A percentile compares a stretch with the other conserved stretches of the same genome.
phyloP scores from a whole-genome alignment of 2,113 vertebrate genomes.

The Coracopsis vasa region DNA sequence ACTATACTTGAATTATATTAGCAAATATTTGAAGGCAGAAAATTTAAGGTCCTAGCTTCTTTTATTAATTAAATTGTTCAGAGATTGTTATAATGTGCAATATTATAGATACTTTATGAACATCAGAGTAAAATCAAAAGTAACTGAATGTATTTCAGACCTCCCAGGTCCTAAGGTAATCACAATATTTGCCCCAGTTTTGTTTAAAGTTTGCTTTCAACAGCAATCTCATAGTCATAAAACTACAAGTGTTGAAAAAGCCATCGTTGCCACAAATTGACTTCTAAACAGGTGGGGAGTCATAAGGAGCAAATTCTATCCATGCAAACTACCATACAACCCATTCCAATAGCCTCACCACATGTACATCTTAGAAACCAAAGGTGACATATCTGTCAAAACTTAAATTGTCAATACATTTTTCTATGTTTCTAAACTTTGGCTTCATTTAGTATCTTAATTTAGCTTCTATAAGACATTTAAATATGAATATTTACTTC shows the following conservation, averaged over 20 bases:
- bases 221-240: background rate
- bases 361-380: background rate
- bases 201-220: background rate
- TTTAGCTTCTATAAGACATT: background rate
- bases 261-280: background rate
- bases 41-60: background rate
- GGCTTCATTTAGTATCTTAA: background rate
- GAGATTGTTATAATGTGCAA: background rate
- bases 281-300: background rate
- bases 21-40: background rate
- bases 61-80: background rate
- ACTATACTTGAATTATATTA: background rate
- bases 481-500: background rate
- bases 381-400: background rate
- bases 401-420: background rate
- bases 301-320: background rate
- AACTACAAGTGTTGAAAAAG: background rate
- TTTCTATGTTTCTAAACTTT: background rate
- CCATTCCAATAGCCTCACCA: background rate
- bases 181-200: background rate
- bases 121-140: background rate
- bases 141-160: background rate
- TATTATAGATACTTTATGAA: background rate
- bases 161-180: background rate
- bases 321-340: rapidly evolving